Evolutionary conservation across 2,113 vertebrate genomes (phyloP).

Genomic region (Phalacrocorax brasilianus): DNA sequence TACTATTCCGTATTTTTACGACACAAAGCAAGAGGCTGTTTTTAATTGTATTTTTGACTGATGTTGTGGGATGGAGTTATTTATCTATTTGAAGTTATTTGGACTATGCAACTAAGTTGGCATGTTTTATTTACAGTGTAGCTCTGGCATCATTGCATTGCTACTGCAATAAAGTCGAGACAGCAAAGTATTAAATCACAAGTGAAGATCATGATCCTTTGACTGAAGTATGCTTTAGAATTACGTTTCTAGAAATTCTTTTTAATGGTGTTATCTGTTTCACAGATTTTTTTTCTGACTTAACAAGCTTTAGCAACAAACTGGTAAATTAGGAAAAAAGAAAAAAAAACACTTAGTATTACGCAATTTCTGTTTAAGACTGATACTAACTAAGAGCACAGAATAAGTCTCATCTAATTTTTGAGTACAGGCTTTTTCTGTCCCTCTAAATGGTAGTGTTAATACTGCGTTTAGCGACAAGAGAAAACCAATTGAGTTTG

Average conservation of each 20-base stretch:
- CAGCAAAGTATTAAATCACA: conserved; percentile 8
- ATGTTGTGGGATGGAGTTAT: not conserved
- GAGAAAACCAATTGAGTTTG: not conserved
- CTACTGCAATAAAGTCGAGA: not conserved
- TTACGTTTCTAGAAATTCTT: not conserved
- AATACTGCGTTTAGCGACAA: not conserved
- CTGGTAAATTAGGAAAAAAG: not conserved
- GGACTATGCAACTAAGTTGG: not conserved
- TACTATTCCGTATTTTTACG: not conserved
- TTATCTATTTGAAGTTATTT: conserved; percentile 25
- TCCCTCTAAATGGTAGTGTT: not conserved
- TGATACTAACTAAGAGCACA: not conserved
- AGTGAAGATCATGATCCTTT: not conserved
- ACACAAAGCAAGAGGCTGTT: not conserved
- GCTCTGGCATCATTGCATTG: not conserved
- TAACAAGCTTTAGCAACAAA: not conserved
- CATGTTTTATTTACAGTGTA: conserved; percentile 5
- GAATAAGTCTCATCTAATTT: not conserved
- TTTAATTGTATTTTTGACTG: conserved; percentile 36
- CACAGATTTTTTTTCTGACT: not conserved
- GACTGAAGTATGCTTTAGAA: not conserved
- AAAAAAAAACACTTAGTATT: not conserved
- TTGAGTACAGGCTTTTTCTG: not conserved
- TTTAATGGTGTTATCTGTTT: not conserved
- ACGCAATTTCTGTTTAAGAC: not conserved